Evolutionary conservation across 2,113 vertebrate species (phyloP).

Genomic region (Athene cunicularia): DNA sequence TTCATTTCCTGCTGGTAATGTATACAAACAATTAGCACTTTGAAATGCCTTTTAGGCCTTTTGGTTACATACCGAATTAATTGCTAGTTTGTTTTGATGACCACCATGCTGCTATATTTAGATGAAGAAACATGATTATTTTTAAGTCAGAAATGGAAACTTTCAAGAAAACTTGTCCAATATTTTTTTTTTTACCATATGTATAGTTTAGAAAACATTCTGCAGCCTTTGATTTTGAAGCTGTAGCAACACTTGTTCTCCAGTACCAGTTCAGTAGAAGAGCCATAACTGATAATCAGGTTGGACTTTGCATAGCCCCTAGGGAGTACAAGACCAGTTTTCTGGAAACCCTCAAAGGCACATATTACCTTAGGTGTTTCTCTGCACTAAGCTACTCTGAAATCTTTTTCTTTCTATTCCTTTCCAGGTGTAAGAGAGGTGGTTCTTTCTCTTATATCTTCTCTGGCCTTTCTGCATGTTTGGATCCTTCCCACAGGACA

Average conservation of each 20-base stretch:
- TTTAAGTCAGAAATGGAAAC: background rate
- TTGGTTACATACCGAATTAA: background rate
- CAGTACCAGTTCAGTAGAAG: background rate
- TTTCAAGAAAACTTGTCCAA: background rate
- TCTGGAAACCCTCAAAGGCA: background rate
- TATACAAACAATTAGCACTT: background rate
- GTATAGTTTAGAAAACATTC: background rate
- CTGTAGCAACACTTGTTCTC: background rate
- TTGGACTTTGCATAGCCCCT: background rate
- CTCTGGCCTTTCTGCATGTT: background rate
- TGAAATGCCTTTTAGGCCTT: background rate
- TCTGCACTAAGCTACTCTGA: background rate
- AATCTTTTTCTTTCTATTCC: background rate
- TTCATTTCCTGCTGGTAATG: background rate
- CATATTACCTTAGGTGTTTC: background rate
- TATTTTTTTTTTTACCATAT: background rate
- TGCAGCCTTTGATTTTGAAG: background rate
- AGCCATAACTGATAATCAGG: background rate
- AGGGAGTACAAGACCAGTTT: background rate
- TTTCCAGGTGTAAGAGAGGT: background rate
- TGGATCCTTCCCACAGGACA: background rate
- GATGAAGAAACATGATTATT: background rate
- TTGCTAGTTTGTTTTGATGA: background rate
- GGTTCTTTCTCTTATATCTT: background rate
- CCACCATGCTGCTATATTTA: background rate